phyloP scores from a whole-genome alignment of 2,113 vertebrate species.

The Psettodes erumei region DNA sequence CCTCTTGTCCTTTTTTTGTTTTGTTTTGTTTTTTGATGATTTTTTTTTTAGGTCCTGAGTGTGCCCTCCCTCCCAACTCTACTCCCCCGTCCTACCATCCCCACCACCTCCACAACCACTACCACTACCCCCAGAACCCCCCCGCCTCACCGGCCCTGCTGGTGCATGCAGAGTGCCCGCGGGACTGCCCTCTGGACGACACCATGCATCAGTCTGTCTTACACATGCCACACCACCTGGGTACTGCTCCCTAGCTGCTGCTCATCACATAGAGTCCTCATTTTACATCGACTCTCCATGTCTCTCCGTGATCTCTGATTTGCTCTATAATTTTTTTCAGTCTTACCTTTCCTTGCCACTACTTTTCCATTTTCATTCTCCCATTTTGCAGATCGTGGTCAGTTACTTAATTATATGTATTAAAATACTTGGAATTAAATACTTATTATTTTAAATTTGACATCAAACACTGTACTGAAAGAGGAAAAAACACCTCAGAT shows the following conservation, averaged over 20 bases:
- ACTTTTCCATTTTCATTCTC: not conserved
- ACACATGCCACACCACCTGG: conserved; percentile 82
- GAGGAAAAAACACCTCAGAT: not conserved
- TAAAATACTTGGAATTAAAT: not conserved
- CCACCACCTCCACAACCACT: conserved; percentile 72
- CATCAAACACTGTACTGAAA: not conserved
- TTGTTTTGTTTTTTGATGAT: too few species aligned
- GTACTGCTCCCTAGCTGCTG: conserved; percentile 69
- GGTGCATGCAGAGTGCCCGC: conserved; percentile 81
- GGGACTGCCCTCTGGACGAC: conserved; percentile 83
- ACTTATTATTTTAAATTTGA: not conserved
- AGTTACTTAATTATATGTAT: not conserved
- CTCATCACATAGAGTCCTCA: conserved; percentile 46
- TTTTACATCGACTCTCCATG: conserved; percentile 21
- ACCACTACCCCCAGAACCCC: conserved; percentile 78
- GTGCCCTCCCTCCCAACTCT: conserved; percentile 78
- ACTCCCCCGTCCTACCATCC: conserved; percentile 72
- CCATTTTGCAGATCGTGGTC: not conserved
- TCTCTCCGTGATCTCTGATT: too few species aligned
- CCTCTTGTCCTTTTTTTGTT: conserved; percentile 75
- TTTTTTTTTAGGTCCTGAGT: conserved; percentile 79
- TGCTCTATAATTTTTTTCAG: conserved; percentile 4
- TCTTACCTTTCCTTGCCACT: not conserved
- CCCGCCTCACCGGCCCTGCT: conserved; percentile 83
- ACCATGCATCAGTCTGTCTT: conserved; percentile 85